Evolutionary conservation across 2,888 invertebrate species (phyloP).

Genomic region (Parthenolecanium corni): DNA sequence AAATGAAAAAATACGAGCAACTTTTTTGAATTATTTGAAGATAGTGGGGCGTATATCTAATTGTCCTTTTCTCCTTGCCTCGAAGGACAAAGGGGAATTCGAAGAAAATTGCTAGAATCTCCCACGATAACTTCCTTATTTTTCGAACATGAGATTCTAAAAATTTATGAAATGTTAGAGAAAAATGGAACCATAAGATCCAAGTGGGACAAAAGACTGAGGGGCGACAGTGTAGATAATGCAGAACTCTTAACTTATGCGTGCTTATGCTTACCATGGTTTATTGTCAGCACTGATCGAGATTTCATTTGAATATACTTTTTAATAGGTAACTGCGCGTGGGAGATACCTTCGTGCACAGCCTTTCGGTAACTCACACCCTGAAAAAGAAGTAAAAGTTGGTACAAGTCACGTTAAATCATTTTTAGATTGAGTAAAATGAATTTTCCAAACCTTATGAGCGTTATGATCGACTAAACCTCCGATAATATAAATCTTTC

Average conservation of each 20-base stretch:
- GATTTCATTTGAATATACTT: constrained; percentile 85
- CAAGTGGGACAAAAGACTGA: too few relatives aligned
- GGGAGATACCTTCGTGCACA: constrained; percentile 58
- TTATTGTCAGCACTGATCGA: constrained; percentile 85
- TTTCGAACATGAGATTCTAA: too few relatives aligned
- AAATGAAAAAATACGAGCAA: background rate
- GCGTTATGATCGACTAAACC: constrained; percentile 95
- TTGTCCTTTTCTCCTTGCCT: too few relatives aligned
- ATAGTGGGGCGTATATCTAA: too few relatives aligned
- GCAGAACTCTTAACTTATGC: too few relatives aligned
- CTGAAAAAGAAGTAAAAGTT: constrained; percentile 40
- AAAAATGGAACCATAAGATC: too few relatives aligned
- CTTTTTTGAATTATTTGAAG: background rate
- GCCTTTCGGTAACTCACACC: constrained; percentile 79
- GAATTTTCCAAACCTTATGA: constrained; percentile 55
- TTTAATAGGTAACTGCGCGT: constrained; percentile 76
- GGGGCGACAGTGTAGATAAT: too few relatives aligned
- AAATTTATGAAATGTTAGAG: too few relatives aligned
- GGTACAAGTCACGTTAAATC: background rate
- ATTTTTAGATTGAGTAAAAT: too few relatives aligned
- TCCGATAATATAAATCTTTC: constrained; percentile 84
- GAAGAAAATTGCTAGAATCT: too few relatives aligned
- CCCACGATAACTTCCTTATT: too few relatives aligned
- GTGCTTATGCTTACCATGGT: constrained; percentile 63
- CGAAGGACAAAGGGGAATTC: too few relatives aligned